Evolutionary conservation across 2,113 vertebrate genomes (phyloP), one percentile per base, ranked within the genome.

Genomic region (Aepyceros melampus): DNA sequence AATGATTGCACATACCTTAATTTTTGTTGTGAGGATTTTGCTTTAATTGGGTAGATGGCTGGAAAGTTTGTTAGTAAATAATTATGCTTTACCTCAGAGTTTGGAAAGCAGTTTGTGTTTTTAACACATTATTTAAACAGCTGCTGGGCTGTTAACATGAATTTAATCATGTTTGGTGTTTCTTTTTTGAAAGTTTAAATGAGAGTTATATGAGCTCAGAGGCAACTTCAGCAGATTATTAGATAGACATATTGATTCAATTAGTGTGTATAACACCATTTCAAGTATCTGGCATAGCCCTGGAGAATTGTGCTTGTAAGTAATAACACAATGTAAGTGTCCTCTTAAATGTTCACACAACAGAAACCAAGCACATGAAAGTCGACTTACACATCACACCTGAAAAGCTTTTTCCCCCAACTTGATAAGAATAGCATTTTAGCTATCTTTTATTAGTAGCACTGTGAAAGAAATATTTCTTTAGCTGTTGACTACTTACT

Each of bases 161-260:
- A 74, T 93, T 95, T 94, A 94, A 89, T 97, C 96, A 96, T 16
- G 55, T 96, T 97, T 97, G 79, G 25, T 96, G 60, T 96, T 91
- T 97, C 90, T 92, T 33, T 96, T 97, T 97, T 12, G 16, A 93
- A 96, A n/a, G 45, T 97, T 97, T 97, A 62, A 93, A 93, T 71
- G 83, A 93, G 49, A 85, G 64, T 84, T 94, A 6, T 89, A 27
- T 85, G 60, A 85, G 51, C 81, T 56, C 40, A 97, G 93, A 94
- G 78, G 27, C 51, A 96, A 76, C 83, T 95, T 83, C 47, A 94
- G 58, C 67, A 97, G 84, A 90, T 93, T 93, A 89, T 84, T 97
- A 93, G 43, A 78, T 76, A 82, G 55, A 91, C 55, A 13, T 93
- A 94, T 93, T 97, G 96, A 93, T 95, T 93, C 86, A 95, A 58